These are phyloP conservation scores for Ophraella communa DNA, from an alignment of 2,888 invertebrate species.

Conservation along the genomic window DNA sequence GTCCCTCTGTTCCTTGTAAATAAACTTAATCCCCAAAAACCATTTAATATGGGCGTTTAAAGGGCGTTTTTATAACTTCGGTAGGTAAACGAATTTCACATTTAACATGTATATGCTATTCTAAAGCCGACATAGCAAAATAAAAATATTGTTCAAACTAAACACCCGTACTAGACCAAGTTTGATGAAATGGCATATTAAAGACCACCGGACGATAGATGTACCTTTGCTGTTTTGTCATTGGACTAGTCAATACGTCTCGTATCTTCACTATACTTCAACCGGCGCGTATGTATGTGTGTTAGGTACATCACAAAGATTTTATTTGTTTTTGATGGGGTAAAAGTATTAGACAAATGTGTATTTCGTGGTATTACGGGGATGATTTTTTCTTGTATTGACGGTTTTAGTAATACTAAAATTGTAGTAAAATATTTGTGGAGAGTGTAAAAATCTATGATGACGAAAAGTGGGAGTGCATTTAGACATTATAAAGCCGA, in stretches of 20 bases:
- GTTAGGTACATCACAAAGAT: conserved; percentile 43
- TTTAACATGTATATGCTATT: too few species aligned
- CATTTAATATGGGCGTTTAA: too few species aligned
- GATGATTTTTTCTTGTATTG: conserved; percentile 58
- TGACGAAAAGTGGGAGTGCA: conserved; percentile 16
- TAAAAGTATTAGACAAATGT: conserved; percentile 57
- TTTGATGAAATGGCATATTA: conserved; percentile 28
- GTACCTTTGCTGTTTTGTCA: conserved; percentile 32
- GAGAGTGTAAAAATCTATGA: conserved; percentile 24
- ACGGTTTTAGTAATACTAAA: conserved; percentile 53
- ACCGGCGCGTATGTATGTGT: conserved; percentile 38
- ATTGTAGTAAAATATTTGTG: conserved; percentile 50
- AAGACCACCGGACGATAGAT: conserved; percentile 32
- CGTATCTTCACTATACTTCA: conserved; percentile 39
- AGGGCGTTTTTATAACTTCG: too few species aligned
- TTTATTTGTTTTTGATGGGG: conserved; percentile 55
- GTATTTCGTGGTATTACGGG: conserved; percentile 53
- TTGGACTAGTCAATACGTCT: conserved; percentile 34
- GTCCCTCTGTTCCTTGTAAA: too few species aligned
- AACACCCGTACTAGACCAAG: conserved; percentile 25
- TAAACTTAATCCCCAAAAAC: too few species aligned
- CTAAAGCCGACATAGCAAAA: too few species aligned
- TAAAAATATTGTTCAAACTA: too few species aligned
- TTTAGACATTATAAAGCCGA: conserved; percentile 9
- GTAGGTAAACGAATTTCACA: too few species aligned